phyloP scores from a whole-genome alignment of 2,797 vertebrate genomes.

The Tinamus major region DNA sequence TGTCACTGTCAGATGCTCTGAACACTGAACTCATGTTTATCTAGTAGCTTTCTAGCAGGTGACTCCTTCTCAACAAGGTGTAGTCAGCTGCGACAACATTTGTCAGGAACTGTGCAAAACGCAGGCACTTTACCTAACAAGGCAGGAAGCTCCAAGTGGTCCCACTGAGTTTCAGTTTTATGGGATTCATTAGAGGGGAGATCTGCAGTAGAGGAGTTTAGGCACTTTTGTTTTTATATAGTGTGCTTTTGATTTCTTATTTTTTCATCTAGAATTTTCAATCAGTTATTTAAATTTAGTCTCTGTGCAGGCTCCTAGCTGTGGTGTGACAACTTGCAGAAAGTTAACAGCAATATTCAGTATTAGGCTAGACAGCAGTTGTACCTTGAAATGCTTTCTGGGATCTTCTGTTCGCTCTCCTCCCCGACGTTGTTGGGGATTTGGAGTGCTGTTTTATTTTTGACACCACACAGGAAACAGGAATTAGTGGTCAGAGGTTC shows the following conservation, averaged over 20 bases:
- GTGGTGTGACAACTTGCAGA: background rate
- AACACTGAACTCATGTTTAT: conserved; percentile 62
- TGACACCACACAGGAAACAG: background rate
- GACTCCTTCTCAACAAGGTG: conserved; percentile 12
- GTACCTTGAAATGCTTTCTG: background rate
- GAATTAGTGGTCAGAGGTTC: background rate
- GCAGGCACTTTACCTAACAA: conserved; percentile 44
- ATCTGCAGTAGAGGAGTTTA: conserved; percentile 60
- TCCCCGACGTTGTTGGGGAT: background rate
- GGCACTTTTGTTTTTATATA: conserved; percentile 55
- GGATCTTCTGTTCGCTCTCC: background rate
- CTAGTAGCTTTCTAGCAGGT: background rate
- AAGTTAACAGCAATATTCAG: background rate
- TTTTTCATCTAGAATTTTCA: conserved; percentile 41
- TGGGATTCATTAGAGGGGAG: conserved; percentile 48
- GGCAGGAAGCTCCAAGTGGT: background rate
- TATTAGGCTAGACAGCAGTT: background rate
- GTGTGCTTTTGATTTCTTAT: conserved; percentile 14
- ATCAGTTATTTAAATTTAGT: conserved; percentile 43
- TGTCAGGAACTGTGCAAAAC: conserved; percentile 47
- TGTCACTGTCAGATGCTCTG: background rate
- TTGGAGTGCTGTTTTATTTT: background rate
- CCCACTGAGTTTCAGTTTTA: conserved; percentile 37
- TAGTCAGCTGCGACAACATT: conserved; percentile 13
- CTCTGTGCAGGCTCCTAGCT: background rate